A percentile compares a stretch with the other conserved stretches of the same genome.
phyloP scores from a whole-genome alignment of 2,113 vertebrate species.

The Alligator sinensis region DNA sequence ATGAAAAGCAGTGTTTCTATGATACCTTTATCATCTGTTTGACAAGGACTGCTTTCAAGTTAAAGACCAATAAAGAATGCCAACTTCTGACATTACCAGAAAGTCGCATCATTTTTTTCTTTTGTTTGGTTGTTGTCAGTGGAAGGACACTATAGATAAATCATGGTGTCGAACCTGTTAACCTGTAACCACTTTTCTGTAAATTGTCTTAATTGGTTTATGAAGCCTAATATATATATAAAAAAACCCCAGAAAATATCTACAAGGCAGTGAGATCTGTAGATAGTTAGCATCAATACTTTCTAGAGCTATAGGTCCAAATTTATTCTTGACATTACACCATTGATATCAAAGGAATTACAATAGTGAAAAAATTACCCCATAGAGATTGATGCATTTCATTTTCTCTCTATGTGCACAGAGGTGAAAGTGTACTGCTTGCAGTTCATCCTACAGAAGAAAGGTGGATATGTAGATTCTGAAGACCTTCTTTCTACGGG shows the following conservation, averaged over 20 bases:
- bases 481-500: not conserved
- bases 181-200: slow-evolving; percentile 31
- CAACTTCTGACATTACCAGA: slow-evolving; percentile 74
- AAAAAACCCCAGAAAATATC: not conserved
- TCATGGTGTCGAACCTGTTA: slow-evolving; percentile 70
- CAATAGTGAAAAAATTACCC: not conserved
- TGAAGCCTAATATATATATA: not conserved
- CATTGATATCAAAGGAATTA: not conserved
- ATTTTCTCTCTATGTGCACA: rapidly evolving
- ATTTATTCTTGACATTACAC: not conserved
- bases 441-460: not conserved
- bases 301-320: not conserved
- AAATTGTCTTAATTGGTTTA: slow-evolving; percentile 44
- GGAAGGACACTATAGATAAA: slow-evolving; percentile 67
- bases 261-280: not conserved
- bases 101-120: slow-evolving; percentile 69
- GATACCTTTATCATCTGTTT: slow-evolving; percentile 76
- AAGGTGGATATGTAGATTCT: not conserved
- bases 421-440: not conserved
- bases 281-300: rapidly evolving
- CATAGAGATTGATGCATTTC: not conserved
- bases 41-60: slow-evolving; percentile 78
- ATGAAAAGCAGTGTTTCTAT: slow-evolving; percentile 79
- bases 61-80: slow-evolving; percentile 78
- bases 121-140: slow-evolving; percentile 64